Evolutionary conservation across 2,888 invertebrate species (phyloP).

Genomic region (Dione juno): DNA sequence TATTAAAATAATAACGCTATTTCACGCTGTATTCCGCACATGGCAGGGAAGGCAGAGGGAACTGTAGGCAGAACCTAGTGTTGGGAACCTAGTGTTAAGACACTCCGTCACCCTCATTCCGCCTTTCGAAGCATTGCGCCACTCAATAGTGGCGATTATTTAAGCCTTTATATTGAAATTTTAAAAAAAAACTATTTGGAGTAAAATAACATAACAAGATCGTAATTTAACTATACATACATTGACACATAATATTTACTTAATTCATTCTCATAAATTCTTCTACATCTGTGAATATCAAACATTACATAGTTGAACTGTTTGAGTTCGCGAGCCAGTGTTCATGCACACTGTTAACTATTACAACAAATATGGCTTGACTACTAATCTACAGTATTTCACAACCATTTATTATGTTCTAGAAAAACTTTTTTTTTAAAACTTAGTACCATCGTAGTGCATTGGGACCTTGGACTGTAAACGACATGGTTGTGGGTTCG

Average conservation of each 20-base stretch:
- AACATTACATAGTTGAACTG: conserved; percentile 37
- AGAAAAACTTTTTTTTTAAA: background rate
- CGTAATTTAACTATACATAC: background rate
- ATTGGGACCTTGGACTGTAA: no score
- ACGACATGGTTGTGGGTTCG: no score
- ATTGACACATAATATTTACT: conserved; percentile 7
- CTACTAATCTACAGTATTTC: conserved; percentile 16
- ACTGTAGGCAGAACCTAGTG: no score
- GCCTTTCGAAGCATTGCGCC: no score
- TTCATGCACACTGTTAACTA: conserved; percentile 45
- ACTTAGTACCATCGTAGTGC: no score
- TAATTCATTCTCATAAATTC: conserved; percentile 20
- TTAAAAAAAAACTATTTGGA: background rate
- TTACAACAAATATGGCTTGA: conserved; percentile 51
- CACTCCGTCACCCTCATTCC: no score
- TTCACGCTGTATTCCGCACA: no score
- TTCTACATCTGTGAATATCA: conserved; percentile 39
- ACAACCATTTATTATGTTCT: background rate
- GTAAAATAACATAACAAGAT: background rate
- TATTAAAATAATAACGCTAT: no score
- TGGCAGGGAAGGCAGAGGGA: no score
- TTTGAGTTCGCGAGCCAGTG: conserved; percentile 45
- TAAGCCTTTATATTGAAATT: no score
- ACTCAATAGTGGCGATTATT: no score
- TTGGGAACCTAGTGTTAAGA: no score